Evolutionary conservation across 2,113 vertebrate species (phyloP).

Genomic region (Erpornis zantholeuca): DNA sequence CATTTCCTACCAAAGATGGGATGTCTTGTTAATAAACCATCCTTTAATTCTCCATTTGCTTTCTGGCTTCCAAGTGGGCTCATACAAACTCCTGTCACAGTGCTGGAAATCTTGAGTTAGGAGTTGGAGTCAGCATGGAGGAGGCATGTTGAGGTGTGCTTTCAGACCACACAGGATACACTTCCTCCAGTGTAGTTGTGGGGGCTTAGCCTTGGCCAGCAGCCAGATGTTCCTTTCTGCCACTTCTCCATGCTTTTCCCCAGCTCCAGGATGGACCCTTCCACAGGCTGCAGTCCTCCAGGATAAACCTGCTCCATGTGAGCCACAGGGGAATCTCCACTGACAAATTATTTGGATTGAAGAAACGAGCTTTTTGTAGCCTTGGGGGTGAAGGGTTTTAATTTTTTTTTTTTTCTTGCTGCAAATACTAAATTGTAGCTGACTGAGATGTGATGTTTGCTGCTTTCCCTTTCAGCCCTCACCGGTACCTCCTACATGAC

Average conservation of each 20-base stretch:
- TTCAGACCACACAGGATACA: not conserved
- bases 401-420: not conserved
- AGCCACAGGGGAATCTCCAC: not conserved
- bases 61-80: not conserved
- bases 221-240: not conserved
- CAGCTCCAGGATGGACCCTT: not conserved
- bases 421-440: not conserved
- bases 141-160: not conserved
- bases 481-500: slow-evolving; percentile 87
- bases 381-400: not conserved
- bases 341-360: not conserved
- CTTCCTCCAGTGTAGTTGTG: not conserved
- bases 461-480: slow-evolving; percentile 75
- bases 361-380: not conserved
- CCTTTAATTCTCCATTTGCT: not conserved
- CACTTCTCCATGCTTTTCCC: not conserved
- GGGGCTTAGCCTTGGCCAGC: not conserved
- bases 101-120: not conserved
- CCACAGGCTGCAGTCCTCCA: not conserved
- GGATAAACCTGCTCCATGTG: not conserved
- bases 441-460: not conserved
- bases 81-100: not conserved
- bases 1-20: not conserved
- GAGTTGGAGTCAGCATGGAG: not conserved
- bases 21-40: not conserved